These are phyloP conservation scores for Lapara coniferarum DNA, from an alignment of 2,888 invertebrate species.

Conservation along the genomic window DNA sequence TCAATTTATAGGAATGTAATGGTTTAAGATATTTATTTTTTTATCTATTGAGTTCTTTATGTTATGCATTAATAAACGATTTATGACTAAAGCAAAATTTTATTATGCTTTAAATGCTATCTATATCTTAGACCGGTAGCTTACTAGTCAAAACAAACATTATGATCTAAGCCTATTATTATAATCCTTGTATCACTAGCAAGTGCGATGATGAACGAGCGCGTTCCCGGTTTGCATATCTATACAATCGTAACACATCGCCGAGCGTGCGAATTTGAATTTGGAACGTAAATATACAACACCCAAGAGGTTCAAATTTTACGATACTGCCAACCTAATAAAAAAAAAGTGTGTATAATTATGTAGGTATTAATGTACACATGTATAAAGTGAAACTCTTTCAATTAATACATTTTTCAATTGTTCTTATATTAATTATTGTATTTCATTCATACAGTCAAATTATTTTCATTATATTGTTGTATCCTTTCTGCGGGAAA, in stretches of 20 bases:
- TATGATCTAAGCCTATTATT: background rate
- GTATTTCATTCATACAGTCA: too few relatives aligned
- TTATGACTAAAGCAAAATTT: background rate
- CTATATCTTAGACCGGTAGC: constrained; percentile 1
- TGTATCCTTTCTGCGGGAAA: too few relatives aligned
- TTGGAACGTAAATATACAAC: constrained; percentile 29
- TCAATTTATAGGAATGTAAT: too few relatives aligned
- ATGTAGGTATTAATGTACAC: too few relatives aligned
- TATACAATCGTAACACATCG: constrained; percentile 34
- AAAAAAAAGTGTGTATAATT: too few relatives aligned
- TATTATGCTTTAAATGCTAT: background rate
- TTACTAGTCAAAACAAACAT: constrained; percentile 11
- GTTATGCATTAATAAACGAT: too few relatives aligned
- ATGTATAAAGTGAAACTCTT: too few relatives aligned
- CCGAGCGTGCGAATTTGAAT: constrained; percentile 32
- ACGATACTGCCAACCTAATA: too few relatives aligned
- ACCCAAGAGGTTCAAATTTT: too few relatives aligned
- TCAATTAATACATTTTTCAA: too few relatives aligned
- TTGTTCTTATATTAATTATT: too few relatives aligned
- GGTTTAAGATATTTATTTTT: background rate
- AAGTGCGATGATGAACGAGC: constrained; percentile 40
- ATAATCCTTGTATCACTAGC: constrained; percentile 16
- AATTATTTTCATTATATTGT: too few relatives aligned
- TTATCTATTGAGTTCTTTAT: background rate
- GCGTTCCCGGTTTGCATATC: constrained; percentile 52